These are phyloP conservation scores for Adelosebastes latens DNA, from an alignment of 2,797 vertebrate species.

Conservation along the genomic window DNA sequence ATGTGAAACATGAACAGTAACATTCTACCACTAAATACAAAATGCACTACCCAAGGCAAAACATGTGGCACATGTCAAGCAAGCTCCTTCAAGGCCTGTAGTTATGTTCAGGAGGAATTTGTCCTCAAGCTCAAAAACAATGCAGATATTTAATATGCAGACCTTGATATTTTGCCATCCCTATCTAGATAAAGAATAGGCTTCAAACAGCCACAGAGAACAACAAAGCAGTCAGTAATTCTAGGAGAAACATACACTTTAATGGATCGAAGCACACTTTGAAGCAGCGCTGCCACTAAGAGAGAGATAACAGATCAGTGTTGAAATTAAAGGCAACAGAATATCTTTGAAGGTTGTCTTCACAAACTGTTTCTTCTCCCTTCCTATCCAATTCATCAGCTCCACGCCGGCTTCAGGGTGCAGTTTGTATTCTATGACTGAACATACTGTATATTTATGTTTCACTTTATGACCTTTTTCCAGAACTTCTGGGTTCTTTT, in stretches of 20 bases:
- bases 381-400: not conserved
- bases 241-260: not conserved
- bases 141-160: slow-evolving; percentile 22
- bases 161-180: not conserved
- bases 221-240: not conserved
- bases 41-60: slow-evolving; percentile 12
- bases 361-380: not conserved
- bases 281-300: not conserved
- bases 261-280: slow-evolving; percentile 11
- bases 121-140: slow-evolving; percentile 12
- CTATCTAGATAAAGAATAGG: not conserved
- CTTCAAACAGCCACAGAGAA: slow-evolving; percentile 14
- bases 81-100: not conserved
- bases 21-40: slow-evolving; percentile 4
- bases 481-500: not conserved
- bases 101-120: slow-evolving; percentile 13
- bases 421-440: not conserved
- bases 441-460: not conserved
- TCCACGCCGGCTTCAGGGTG: not conserved
- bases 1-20: not conserved
- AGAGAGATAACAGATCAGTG: slow-evolving; percentile 15
- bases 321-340: slow-evolving; percentile 12
- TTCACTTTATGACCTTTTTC: not conserved
- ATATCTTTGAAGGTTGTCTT: slow-evolving; percentile 5
- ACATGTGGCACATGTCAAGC: slow-evolving; percentile 12